Conservation (phyloP, 2,113 vertebrate genomes). For the Pelusios castaneus region DNA sequence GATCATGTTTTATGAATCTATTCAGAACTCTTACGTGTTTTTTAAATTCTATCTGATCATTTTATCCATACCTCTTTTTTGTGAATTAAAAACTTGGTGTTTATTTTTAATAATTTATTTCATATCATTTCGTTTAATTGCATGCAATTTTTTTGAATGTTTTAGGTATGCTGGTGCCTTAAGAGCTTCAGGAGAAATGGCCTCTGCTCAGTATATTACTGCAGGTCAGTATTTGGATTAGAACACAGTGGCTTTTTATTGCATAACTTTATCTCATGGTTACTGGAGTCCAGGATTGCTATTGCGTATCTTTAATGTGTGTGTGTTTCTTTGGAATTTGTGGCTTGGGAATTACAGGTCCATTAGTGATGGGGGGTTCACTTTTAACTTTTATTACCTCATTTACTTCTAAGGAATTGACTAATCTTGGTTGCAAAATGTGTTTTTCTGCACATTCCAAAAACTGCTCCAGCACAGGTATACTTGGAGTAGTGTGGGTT, state of each 20-base stretch:
- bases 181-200: slow-evolving; percentile 93
- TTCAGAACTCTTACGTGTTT: not conserved
- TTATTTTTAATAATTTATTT: not conserved
- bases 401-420: not conserved
- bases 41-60: not conserved
- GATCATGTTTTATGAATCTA: not conserved
- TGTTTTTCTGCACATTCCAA: not conserved
- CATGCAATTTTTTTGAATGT: not conserved
- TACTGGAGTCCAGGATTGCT: not conserved
- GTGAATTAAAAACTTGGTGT: not conserved
- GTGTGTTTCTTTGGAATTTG: not conserved
- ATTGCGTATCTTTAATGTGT: not conserved
- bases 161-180: slow-evolving; percentile 92
- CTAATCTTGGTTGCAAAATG: not conserved
- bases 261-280: not conserved
- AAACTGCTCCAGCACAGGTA: not conserved
- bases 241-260: not conserved
- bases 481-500: not conserved
- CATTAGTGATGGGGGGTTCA: not conserved
- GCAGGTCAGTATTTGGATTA: slow-evolving; percentile 84
- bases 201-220: slow-evolving; percentile 97
- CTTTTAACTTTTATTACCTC: not conserved
- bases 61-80: not conserved
- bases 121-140: not conserved
- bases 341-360: not conserved